Evolutionary conservation across 2,113 vertebrate species (phyloP).

Genomic region (Podarcis cretensis): DNA sequence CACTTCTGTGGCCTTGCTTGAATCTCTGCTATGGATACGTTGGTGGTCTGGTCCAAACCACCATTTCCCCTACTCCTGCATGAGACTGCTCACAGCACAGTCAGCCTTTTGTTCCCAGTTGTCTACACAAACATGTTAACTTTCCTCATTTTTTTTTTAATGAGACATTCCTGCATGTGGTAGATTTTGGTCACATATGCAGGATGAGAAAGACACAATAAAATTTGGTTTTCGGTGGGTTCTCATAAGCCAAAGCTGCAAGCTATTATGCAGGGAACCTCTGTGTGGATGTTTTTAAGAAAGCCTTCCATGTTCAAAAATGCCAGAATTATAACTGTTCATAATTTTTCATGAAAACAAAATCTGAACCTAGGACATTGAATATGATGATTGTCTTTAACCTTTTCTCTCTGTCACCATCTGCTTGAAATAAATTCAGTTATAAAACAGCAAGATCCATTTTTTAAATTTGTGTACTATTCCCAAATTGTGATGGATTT

Average conservation of each 20-base stretch:
- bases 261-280: not conserved
- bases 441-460: not conserved
- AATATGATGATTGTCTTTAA: not conserved
- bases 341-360: not conserved
- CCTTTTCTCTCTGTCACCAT: not conserved
- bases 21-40: no score
- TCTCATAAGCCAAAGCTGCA: not conserved
- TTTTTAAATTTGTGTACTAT: not conserved
- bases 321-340: not conserved
- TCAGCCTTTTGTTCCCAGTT: not conserved
- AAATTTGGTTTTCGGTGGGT: not conserved
- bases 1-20: no score
- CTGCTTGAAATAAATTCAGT: not conserved
- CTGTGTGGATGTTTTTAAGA: not conserved
- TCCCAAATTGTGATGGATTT: not conserved
- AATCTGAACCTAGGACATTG: not conserved
- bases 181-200: not conserved
- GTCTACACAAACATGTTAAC: not conserved
- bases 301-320: not conserved
- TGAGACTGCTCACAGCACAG: not conserved
- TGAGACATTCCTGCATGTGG: not conserved
- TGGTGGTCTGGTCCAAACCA: no score
- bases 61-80: no score
- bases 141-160: not conserved
- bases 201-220: not conserved